These are phyloP conservation scores for Drosophila watanabei DNA, from an alignment of 1,140 invertebrate species.

Conservation along the genomic window DNA sequence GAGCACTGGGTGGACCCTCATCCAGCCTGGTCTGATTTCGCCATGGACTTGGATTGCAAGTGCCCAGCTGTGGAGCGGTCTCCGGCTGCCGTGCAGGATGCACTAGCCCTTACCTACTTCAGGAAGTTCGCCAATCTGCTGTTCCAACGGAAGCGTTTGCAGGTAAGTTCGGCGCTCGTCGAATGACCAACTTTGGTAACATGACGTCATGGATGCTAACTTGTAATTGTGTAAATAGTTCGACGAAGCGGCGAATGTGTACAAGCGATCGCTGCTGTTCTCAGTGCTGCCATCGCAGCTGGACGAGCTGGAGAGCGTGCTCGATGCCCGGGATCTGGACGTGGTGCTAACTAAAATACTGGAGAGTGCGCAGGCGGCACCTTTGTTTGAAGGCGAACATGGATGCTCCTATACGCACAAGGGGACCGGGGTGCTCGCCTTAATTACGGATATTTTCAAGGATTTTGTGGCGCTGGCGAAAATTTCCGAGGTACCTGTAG, in stretches of 20 bases:
- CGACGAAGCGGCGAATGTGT: slow-evolving; percentile 32
- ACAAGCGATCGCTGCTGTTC: slow-evolving; percentile 63
- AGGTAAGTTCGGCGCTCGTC: slow-evolving; percentile 40
- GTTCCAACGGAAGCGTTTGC: slow-evolving; percentile 61
- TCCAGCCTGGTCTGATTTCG: slow-evolving; percentile 52
- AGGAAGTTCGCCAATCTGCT: slow-evolving; percentile 68
- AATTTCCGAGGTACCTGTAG: slow-evolving; percentile 63
- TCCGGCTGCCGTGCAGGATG: slow-evolving; percentile 47
- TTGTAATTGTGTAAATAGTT: slow-evolving; percentile 46
- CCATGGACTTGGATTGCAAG: slow-evolving; percentile 28
- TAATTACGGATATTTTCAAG: slow-evolving; percentile 63
- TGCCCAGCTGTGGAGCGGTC: slow-evolving; percentile 30
- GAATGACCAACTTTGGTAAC: not conserved
- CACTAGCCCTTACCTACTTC: slow-evolving; percentile 66
- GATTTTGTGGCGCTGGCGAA: slow-evolving; percentile 50
- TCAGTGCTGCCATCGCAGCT: slow-evolving; percentile 56
- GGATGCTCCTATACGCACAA: slow-evolving; percentile 38
- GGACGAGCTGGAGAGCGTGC: slow-evolving; percentile 50
- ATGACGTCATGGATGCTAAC: slow-evolving; percentile 63
- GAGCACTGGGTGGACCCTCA: slow-evolving; percentile 69
- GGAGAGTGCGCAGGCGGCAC: slow-evolving; percentile 35
- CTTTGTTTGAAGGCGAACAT: slow-evolving; percentile 9
- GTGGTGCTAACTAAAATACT: slow-evolving; percentile 64
- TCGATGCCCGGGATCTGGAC: slow-evolving; percentile 73
- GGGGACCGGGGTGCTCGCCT: slow-evolving; percentile 25